Evolutionary conservation across 92 coral and sea anemone species (phyloP).

Genomic region (Zoanthus solanderi): DNA sequence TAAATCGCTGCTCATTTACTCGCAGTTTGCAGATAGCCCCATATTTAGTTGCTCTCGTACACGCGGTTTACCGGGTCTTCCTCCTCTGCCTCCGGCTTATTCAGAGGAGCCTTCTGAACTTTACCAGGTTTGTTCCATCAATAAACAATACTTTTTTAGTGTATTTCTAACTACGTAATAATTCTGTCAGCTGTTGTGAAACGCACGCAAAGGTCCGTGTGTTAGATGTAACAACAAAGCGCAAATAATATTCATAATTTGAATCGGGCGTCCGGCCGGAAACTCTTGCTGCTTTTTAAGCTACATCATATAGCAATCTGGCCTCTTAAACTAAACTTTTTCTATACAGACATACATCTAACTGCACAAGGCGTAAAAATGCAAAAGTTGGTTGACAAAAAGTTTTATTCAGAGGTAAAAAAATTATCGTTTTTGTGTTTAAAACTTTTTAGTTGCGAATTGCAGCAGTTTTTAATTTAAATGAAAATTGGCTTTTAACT

Average conservation of each 20-base stretch:
- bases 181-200: constrained; percentile 57
- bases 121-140: constrained; percentile 83
- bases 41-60: constrained; percentile 96
- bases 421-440: not conserved
- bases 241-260: constrained; percentile 57
- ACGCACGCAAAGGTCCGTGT: constrained; percentile 9
- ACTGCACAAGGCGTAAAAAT: constrained; percentile 46
- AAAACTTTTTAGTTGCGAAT: not conserved
- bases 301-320: not conserved
- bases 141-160: constrained; percentile 42
- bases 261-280: constrained; percentile 51
- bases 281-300: constrained; percentile 9
- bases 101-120: constrained; percentile 93
- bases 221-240: not conserved
- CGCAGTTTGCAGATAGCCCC: constrained; percentile 78
- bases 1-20: constrained; percentile 21
- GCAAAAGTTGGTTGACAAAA: constrained; percentile 45
- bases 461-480: constrained; percentile 3
- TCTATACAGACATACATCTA: not conserved
- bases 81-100: constrained; percentile 95
- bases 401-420: constrained; percentile 69
- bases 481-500: not conserved
- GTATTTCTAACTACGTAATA: constrained; percentile 34
- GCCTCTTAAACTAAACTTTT: constrained; percentile 60
- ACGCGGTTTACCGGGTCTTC: constrained; percentile 94